These are phyloP conservation scores for Hormaphis cornu DNA, from an alignment of 1,140 invertebrate genomes.

Conservation along the genomic window DNA sequence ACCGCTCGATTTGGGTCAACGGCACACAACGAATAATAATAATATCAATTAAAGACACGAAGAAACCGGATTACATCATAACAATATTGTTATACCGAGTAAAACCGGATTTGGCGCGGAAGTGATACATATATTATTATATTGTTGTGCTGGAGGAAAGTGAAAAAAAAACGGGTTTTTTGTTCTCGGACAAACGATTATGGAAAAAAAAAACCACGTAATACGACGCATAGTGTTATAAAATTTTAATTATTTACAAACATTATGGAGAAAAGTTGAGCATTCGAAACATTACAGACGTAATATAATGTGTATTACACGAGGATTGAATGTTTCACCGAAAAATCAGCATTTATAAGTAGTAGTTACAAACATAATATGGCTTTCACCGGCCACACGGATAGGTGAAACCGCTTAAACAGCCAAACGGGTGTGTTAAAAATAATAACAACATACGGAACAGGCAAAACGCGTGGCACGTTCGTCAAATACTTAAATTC, in stretches of 20 bases:
- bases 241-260: constrained; percentile 11
- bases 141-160: background rate
- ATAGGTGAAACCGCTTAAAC: constrained; percentile 9
- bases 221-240: background rate
- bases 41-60: constrained; percentile 3
- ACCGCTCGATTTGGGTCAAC: background rate
- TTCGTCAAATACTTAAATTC: too few species aligned
- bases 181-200: background rate
- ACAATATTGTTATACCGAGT: too few species aligned
- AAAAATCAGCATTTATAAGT: background rate
- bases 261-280: background rate
- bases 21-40: background rate
- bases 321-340: background rate
- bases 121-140: background rate
- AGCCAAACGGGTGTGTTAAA: background rate
- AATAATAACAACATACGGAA: background rate
- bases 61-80: background rate
- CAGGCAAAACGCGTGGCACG: background rate
- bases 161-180: background rate
- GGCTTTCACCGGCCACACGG: constrained; percentile 23
- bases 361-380: background rate
- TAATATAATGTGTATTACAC: background rate
- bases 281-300: background rate
- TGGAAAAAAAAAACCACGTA: background rate
- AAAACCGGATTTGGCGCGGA: constrained; percentile 6